Conservation (phyloP, 1,140 invertebrate species). For the Cyrtorhinus lividipennis region DNA sequence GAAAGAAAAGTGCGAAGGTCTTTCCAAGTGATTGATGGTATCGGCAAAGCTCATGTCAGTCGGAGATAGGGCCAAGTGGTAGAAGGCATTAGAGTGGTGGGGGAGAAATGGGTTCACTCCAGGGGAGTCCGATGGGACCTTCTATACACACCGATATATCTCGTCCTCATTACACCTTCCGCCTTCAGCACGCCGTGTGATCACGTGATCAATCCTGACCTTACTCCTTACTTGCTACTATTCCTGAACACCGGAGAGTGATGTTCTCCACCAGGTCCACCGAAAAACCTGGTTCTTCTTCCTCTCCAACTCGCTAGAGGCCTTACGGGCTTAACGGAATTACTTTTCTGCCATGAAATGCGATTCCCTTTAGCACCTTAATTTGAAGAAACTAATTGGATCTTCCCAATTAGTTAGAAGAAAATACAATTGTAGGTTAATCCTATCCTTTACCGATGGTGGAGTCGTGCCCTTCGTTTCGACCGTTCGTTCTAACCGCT, state of each 20-base stretch:
- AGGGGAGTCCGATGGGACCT: background rate
- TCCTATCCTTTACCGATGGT: background rate
- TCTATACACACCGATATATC: background rate
- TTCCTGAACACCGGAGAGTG: background rate
- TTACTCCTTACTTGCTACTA: background rate
- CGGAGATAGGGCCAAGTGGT: background rate
- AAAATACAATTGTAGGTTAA: background rate
- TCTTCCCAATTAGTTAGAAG: background rate
- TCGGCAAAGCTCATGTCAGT: constrained; percentile 7
- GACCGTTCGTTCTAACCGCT: no score
- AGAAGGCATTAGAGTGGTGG: background rate
- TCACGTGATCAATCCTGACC: constrained; percentile 3
- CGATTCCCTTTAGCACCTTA: background rate
- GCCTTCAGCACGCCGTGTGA: background rate
- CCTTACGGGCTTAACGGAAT: background rate
- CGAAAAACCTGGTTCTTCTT: background rate
- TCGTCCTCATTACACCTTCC: constrained; percentile 6
- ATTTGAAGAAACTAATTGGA: background rate
- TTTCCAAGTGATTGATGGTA: constrained; percentile 1
- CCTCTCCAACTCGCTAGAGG: background rate
- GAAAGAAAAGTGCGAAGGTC: constrained; percentile 3
- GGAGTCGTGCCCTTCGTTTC: no score
- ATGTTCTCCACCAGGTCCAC: background rate
- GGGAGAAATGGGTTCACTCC: background rate
- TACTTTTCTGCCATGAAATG: background rate